Base-by-base conservation (phyloP, 2,888 invertebrate genomes). In the Crepidodera aurea region DNA sequence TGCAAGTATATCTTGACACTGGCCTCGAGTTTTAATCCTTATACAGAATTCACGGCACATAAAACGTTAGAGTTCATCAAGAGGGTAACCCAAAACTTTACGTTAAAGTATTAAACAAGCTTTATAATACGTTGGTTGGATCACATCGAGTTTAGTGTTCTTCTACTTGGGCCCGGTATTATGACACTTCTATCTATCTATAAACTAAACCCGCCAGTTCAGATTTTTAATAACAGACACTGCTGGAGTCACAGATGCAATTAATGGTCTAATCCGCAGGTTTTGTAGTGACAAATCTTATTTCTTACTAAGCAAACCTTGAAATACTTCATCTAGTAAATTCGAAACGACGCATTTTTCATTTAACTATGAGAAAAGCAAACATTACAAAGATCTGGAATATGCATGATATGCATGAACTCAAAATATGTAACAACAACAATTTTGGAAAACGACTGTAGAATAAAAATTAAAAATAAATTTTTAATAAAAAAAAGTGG, bases 11-110 rank as follows among this genome's bases (percentile, higher is more conserved):
- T 42, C 42, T 7, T 42, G 42, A 42, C 42, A 42, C 42, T 42
- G 16, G 42, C n/a, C 15, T 19, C n/a, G 18, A 42, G 16, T 42
- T 42, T 42, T 18, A 42, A 42, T 42, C 15, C 15, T 42, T 42
- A 42, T 42, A 42, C 16, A 42, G 42, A 42, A 42, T 42, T 42
- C 42, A 42, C 13, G 42, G 15, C 42, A 42, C 18, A 16, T 18
- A 42, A 42, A 42, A 42, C 16, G 18, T 42, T 42, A 42, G 42
- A 42, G 42, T 42, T 42, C 16, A 42, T 42, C 18, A 42, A 42
- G 42, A 42, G 42, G 42, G 42, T 42, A 42, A 42, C 18, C 42
- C 18, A 42, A 42, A 42, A 42, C 42, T 42, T 42, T 42, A 42
- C 42, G 42, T 42, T 42, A 13, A 42, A 42, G 42, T 42, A 42